Evolutionary conservation across 2,113 vertebrate genomes (phyloP).

Genomic region (Pipa parva): DNA sequence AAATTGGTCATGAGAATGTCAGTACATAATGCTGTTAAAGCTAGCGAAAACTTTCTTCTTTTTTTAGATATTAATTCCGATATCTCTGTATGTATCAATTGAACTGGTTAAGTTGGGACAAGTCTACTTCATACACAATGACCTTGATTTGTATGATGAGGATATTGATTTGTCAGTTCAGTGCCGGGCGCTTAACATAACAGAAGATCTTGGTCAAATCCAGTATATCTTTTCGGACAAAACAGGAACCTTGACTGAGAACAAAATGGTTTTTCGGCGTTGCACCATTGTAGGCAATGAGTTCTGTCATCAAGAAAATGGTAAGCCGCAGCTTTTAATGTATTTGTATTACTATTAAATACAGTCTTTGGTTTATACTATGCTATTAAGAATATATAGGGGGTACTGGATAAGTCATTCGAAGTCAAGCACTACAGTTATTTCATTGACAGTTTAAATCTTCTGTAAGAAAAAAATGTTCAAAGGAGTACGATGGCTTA

Average conservation of each 20-base stretch:
- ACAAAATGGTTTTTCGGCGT: conserved; percentile 75
- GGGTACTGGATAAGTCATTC: too few relatives aligned
- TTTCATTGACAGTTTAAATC: too few relatives aligned
- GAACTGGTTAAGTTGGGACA: conserved; percentile 72
- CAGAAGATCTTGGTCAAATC: conserved; percentile 75
- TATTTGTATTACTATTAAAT: neutral
- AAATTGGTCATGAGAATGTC: too few relatives aligned
- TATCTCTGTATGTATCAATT: conserved; percentile 74
- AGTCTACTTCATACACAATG: conserved; percentile 68
- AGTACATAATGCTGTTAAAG: too few relatives aligned
- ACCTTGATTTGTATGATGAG: conserved; percentile 70
- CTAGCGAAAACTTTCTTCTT: neutral
- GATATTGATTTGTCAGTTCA: conserved; percentile 60
- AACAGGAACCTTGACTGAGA: conserved; percentile 74
- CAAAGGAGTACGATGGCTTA: too few relatives aligned
- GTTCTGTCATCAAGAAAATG: conserved; percentile 73
- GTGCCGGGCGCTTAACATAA: conserved; percentile 68
- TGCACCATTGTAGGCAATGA: conserved; percentile 68
- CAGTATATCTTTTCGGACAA: conserved; percentile 76
- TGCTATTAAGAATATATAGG: too few relatives aligned
- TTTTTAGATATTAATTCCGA: conserved; percentile 70
- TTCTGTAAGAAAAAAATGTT: too few relatives aligned
- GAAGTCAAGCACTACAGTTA: too few relatives aligned
- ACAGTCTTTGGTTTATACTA: neutral
- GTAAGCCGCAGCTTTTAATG: conserved; percentile 44